Evolutionary conservation across 1,140 invertebrate genomes (phyloP).

Genomic region (Nasonia vitripennis): DNA sequence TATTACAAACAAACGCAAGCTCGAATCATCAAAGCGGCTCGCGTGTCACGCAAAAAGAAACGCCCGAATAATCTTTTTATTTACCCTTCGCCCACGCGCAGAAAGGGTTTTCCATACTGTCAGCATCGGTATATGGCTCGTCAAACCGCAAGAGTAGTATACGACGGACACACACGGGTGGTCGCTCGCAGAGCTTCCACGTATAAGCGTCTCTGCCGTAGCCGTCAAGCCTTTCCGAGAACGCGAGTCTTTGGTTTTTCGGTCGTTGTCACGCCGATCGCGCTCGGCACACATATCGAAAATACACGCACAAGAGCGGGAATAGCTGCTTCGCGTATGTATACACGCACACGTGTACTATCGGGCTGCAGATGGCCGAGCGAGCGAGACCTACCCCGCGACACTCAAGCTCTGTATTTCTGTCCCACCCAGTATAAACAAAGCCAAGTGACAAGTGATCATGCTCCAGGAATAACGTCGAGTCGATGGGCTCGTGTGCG

Average conservation of each 20-base stretch:
- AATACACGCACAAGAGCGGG: slow-evolving; percentile 35
- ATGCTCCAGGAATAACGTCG: slow-evolving; percentile 67
- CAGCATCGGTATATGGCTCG: background rate
- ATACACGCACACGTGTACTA: background rate
- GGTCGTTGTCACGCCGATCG: slow-evolving; percentile 62
- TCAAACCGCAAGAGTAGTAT: background rate
- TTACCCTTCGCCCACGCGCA: background rate
- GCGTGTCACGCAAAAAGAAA: background rate
- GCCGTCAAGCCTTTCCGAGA: slow-evolving; percentile 57
- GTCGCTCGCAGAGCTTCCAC: slow-evolving; percentile 37
- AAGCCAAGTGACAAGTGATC: slow-evolving; percentile 67
- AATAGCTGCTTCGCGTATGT: slow-evolving; percentile 28
- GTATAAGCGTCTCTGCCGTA: slow-evolving; percentile 50
- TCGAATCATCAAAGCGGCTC: background rate
- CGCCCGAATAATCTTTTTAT: background rate
- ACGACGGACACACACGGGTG: slow-evolving; percentile 31
- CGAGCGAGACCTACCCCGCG: slow-evolving; percentile 57
- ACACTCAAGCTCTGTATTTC: slow-evolving; percentile 68
- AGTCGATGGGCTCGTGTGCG: background rate
- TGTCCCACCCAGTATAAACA: slow-evolving; percentile 70
- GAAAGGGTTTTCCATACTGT: background rate
- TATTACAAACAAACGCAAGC: too few species aligned
- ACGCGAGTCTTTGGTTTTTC: slow-evolving; percentile 52
- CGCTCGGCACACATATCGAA: slow-evolving; percentile 59
- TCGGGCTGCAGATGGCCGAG: slow-evolving; percentile 62